Evolutionary conservation across 2,113 vertebrate genomes (phyloP), one percentile per base, ranked within the genome.

Genomic region (Phyllopteryx taeniolatus): DNA sequence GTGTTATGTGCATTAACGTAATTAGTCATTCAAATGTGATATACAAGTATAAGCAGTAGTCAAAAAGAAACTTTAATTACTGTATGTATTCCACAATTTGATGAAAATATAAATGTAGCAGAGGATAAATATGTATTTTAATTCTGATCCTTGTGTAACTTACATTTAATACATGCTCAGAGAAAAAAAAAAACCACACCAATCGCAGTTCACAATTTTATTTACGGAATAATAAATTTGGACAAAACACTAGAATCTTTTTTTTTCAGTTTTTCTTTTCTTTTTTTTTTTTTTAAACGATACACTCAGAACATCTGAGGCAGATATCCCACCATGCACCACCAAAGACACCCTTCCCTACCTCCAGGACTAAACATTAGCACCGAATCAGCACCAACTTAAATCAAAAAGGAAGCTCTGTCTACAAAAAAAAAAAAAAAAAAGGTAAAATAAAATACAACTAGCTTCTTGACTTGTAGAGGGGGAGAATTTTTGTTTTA

Each of bases 191-290:
- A 17, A 17, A 0, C 31, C n/a, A 27, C 14, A 53, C 94, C 92
- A 93, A 93, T 92, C 94, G 94, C 94, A 91, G 89, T 92, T 94
- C 91, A 98, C 96, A 93, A 96, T 97, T 98, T 47, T 98, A 97
- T 98, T 99, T 97, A 98, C 95, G 94, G 95, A 98, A 98, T 96
- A 98, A 96, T 96, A 98, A 96, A 96, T 98, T 95, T 97, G 94
- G 98, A 98, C 96, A 96, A 98, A 97, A 99, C 98, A 98, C 96
- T 93, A 96, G 91, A 99, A 96, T 95, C 94, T 94, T 31, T 19
- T 47, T 13, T 47, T 47, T 12, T 94, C 94, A 96, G 14, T 59
- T 31, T 35, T 39, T 0, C 9, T 31, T 17, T 20, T 11, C 20
- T 46, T 14, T 65, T 63, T 42, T 20, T 20, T 10, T n/a, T 42